phyloP scores from a whole-genome alignment of 2,113 vertebrate species.

The Heloderma charlesbogerti region DNA sequence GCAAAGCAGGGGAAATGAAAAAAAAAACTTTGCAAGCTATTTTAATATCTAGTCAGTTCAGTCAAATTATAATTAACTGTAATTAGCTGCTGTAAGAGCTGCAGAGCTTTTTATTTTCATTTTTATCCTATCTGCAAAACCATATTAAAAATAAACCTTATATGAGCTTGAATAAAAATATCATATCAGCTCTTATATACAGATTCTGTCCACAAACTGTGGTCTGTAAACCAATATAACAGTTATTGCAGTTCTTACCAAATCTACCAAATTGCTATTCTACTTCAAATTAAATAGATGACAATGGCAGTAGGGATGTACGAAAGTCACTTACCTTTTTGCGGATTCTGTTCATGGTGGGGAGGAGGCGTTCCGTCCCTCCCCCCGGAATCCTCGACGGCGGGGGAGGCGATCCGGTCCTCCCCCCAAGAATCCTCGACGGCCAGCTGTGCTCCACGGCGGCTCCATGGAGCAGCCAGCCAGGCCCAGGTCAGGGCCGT shows the following conservation, averaged over 20 bases:
- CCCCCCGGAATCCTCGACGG: too few relatives aligned
- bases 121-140: neutral
- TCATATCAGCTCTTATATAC: constrained; percentile 27
- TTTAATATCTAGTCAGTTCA: constrained; percentile 24
- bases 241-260: neutral
- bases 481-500: too few relatives aligned
- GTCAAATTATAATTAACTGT: constrained; percentile 49
- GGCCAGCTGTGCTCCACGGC: too few relatives aligned
- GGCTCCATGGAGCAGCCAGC: too few relatives aligned
- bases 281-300: neutral
- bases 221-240: neutral
- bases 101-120: constrained; percentile 21
- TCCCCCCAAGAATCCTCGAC: too few relatives aligned
- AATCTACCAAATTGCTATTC: neutral
- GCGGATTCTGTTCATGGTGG: too few relatives aligned
- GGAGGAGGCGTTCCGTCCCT: too few relatives aligned
- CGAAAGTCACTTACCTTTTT: too few relatives aligned
- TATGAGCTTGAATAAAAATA: neutral
- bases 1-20: neutral
- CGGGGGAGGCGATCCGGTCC: too few relatives aligned
- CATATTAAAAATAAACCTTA: neutral
- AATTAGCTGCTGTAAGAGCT: constrained; percentile 53
- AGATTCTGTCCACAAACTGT: neutral
- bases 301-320: too few relatives aligned
- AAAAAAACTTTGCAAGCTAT: neutral